Base-by-base conservation (phyloP, 2,113 vertebrate genomes). In the Pterocles burchelli region DNA sequence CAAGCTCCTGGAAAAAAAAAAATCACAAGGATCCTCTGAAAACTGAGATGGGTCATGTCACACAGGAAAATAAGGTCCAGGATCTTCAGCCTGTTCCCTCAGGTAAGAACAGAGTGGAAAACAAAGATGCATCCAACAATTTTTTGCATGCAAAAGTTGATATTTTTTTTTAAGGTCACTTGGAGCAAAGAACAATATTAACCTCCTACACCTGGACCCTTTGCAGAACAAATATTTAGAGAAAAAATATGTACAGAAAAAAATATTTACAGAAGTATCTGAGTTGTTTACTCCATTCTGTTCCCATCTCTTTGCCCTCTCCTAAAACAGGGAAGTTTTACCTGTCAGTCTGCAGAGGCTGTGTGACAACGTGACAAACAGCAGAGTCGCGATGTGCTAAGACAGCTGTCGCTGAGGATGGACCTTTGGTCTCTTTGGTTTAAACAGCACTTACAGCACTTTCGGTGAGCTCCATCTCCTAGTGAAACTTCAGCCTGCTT, bases 321-420 rank as follows among this genome's bases (percentile, higher is more conserved):
- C 34, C 59, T 68, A 63, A 43, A 83, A 71, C 11, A 67, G 25
- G 14, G n/a, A 74, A 13, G 12, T 68, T 81, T 78, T 38, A 77
- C n/a, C 65, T 3, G 0, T 54, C 63, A 77, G 41, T 26, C 36
- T 1, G 0, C 68, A 87, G 65, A 41, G 36, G 58, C 51, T 0
- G 0, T 26, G 38, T 85, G 84, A 81, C 21, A 70, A 76, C 0
- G 0, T 29, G 49, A 76, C 38, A 70, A 76, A 66, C 33, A 45
- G 46, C 77, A 88, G 88, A 82, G 51, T 43, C 7, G 1, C 1
- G 1, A 52, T 31, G 52, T 75, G 38, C n/a, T 61, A 52, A 76
- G 51, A 36, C 28, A 85, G 20, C 65, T 43, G 6, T 28, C 2
- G 7, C 52, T 73, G 75, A n/a, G 58, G 43, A 25, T 9, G 26